Evolutionary conservation across 37 sponge, comb jelly and placozoan genomes (phyloP).

Genomic region (Corticium candelabrum): DNA sequence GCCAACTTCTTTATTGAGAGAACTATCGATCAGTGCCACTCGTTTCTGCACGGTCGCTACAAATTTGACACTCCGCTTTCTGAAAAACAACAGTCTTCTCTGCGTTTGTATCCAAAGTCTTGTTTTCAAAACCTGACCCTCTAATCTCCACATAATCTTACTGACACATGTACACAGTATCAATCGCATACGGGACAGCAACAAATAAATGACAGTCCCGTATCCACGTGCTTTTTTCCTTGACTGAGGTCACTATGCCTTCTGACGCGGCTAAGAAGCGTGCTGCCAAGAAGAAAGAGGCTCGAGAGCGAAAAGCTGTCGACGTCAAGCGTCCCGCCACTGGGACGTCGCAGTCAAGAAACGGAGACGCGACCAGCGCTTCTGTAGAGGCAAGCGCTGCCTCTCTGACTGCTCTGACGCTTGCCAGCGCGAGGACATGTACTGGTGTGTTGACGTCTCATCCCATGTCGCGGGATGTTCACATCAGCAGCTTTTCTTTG

Average conservation of each 20-base stretch:
- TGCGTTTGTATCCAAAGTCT: no score
- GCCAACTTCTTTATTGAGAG: no score
- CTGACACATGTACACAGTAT: no score
- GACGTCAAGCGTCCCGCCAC: background rate
- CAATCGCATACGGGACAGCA: no score
- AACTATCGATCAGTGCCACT: no score
- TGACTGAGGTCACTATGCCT: slow-evolving; percentile 42
- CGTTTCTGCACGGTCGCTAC: no score
- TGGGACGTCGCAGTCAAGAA: background rate
- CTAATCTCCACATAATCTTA: no score
- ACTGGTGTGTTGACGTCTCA: slow-evolving; percentile 80
- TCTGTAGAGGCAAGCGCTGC: background rate
- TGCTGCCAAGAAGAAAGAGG: slow-evolving; percentile 56
- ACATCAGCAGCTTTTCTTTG: slow-evolving; percentile 50
- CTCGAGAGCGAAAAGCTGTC: slow-evolving; percentile 26
- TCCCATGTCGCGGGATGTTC: slow-evolving; percentile 69
- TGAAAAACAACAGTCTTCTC: no score
- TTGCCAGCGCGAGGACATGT: background rate
- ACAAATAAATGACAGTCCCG: no score
- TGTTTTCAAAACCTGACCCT: no score
- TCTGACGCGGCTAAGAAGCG: slow-evolving; percentile 69
- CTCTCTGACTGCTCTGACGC: background rate
- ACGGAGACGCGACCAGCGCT: slow-evolving; percentile 2
- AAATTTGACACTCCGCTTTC: no score
- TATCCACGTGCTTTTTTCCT: no score